These are phyloP conservation scores for Canis aureus DNA, from an alignment of 2,113 vertebrate species.

Conservation along the genomic window DNA sequence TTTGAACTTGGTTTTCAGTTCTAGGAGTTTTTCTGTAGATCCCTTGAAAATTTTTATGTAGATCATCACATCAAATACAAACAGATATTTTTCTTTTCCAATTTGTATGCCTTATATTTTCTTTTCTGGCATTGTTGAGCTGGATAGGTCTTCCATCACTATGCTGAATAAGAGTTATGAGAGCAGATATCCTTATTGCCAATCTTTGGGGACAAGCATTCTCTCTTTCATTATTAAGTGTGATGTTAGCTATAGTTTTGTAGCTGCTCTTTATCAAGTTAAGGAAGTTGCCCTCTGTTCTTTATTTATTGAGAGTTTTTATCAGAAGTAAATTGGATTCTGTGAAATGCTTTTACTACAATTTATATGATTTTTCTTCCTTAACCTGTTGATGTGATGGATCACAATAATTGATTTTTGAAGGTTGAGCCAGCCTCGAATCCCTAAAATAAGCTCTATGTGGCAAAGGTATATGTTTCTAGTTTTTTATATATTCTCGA, in stretches of 20 bases:
- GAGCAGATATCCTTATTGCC: not conserved
- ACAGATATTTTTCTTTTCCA: not conserved
- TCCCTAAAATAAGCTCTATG: not conserved
- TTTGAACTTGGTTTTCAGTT: not conserved
- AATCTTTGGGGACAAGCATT: not conserved
- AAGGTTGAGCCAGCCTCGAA: not conserved
- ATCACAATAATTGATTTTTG: not conserved
- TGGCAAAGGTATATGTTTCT: not conserved
- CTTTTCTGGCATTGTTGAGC: not conserved
- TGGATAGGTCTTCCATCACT: not conserved
- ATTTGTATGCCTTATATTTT: not conserved
- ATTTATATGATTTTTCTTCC: not conserved
- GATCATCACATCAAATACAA: not conserved
- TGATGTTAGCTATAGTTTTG: not conserved
- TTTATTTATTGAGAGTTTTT: not conserved
- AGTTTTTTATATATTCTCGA: not conserved
- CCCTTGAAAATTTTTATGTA: not conserved
- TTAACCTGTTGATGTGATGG: not conserved
- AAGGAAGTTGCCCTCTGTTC: not conserved
- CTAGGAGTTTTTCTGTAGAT: not conserved
- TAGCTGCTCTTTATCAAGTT: not conserved
- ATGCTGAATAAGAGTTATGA: not conserved
- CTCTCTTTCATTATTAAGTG: not conserved
- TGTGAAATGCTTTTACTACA: not conserved
- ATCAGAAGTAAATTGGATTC: not conserved